Evolutionary conservation across 2,113 vertebrate genomes (phyloP).

Genomic region (Tetrao urogallus): DNA sequence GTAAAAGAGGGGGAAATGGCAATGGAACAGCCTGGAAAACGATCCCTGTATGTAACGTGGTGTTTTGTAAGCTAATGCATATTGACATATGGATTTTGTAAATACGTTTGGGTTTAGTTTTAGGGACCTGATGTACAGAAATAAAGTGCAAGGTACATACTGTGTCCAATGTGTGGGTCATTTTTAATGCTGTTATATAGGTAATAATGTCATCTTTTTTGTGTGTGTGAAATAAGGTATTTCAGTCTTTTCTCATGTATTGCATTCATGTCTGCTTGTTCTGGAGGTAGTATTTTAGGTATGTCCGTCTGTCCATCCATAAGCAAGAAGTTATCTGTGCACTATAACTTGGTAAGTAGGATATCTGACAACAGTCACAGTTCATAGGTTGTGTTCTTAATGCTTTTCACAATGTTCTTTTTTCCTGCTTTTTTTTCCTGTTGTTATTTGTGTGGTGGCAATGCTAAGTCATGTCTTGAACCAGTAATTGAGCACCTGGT

Average conservation of each 20-base stretch:
- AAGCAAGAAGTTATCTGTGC: background rate
- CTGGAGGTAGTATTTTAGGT: background rate
- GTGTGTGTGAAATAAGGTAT: background rate
- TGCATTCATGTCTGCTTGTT: background rate
- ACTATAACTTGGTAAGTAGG: background rate
- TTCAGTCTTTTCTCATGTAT: background rate
- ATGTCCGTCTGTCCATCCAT: background rate
- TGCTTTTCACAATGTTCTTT: background rate
- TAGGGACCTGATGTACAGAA: constrained; percentile 23
- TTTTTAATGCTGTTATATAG: background rate
- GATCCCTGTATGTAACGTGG: background rate
- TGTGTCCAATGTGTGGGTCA: background rate
- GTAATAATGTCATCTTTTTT: background rate
- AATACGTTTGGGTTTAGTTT: constrained; percentile 21
- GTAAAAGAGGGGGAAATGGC: background rate
- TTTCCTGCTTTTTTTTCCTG: background rate
- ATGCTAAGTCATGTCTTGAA: too few species aligned
- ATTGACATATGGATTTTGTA: background rate
- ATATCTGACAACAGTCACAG: background rate
- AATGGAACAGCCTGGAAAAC: background rate
- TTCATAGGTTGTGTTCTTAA: background rate
- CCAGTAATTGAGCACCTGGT: too few species aligned
- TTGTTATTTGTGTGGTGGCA: too few species aligned
- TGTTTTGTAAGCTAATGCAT: background rate
- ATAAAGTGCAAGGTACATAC: constrained; percentile 8